Conservation (phyloP, 2,797 vertebrate species). For the Manis pentadactyla region DNA sequence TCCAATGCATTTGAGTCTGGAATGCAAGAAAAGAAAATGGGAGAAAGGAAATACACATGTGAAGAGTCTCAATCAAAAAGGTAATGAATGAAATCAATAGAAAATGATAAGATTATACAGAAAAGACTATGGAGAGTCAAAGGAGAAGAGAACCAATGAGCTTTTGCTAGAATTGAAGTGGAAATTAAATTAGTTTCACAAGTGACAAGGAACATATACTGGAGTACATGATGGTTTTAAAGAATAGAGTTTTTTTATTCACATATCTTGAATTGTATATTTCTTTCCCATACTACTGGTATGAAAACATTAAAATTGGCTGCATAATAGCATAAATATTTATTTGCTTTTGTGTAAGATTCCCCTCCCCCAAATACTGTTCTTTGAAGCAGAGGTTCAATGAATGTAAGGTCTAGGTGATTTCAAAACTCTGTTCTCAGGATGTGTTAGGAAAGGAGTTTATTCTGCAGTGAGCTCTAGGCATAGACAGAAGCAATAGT, state of each 20-base stretch:
- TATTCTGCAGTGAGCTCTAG: not conserved
- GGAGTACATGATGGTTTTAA: not conserved
- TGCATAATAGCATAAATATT: not conserved
- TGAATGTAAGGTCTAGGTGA: not conserved
- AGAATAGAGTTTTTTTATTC: not conserved
- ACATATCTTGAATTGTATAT: not conserved
- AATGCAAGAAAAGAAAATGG: not conserved
- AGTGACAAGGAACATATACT: not conserved
- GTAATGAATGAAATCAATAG: not conserved
- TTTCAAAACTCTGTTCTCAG: not conserved
- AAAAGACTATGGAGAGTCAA: not conserved
- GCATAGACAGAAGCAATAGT: not conserved
- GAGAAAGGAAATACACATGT: not conserved
- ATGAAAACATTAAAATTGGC: not conserved
- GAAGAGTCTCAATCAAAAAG: not conserved
- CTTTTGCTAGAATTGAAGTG: not conserved
- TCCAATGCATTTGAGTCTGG: not conserved
- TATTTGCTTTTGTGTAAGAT: constrained; percentile 24
- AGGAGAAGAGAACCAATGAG: not conserved
- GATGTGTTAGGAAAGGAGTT: not conserved
- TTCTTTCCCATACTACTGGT: not conserved
- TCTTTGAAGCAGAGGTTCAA: not conserved
- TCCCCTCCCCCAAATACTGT: not conserved
- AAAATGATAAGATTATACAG: not conserved
- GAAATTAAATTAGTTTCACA: constrained; percentile 1